Conservation (phyloP, 2,797 vertebrate genomes). For the Premnoplex brunnescens region DNA sequence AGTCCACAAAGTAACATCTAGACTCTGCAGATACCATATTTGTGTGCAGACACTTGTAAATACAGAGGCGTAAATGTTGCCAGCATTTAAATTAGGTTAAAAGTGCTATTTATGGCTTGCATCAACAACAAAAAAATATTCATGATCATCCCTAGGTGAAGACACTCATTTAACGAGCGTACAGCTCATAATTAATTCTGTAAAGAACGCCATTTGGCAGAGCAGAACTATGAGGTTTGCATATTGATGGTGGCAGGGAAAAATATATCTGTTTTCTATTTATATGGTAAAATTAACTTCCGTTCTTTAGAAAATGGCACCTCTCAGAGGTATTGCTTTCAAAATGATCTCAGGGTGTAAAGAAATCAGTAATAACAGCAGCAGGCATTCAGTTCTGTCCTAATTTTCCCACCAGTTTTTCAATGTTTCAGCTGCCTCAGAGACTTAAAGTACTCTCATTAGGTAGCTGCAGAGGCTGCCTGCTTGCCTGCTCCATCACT, state of each 20-base stretch:
- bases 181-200: slow-evolving; percentile 76
- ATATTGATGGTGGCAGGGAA: slow-evolving; percentile 72
- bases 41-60: slow-evolving; percentile 42
- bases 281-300: slow-evolving; percentile 65
- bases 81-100: slow-evolving; percentile 65
- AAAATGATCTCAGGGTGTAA: slow-evolving; percentile 75
- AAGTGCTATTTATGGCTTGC: slow-evolving; percentile 59
- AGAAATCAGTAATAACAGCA: slow-evolving; percentile 78
- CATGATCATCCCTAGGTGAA: slow-evolving; percentile 70
- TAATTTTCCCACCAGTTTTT: slow-evolving; percentile 82
- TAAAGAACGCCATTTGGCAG: slow-evolving; percentile 65
- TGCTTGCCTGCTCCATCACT: slow-evolving; percentile 72
- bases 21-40: not conserved
- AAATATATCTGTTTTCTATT: slow-evolving; percentile 69
- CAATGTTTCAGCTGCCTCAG: slow-evolving; percentile 78
- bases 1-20: not conserved
- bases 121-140: slow-evolving; percentile 35
- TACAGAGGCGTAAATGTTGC: slow-evolving; percentile 40
- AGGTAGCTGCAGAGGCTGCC: slow-evolving; percentile 77
- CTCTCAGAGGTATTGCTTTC: slow-evolving; percentile 77
- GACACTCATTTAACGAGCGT: slow-evolving; percentile 69
- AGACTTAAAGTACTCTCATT: slow-evolving; percentile 81
- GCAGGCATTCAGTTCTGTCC: slow-evolving; percentile 76
- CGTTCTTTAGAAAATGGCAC: slow-evolving; percentile 72
- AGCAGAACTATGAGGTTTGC: slow-evolving; percentile 71